These are phyloP conservation scores for Synergus umbraculus DNA, from an alignment of 2,888 invertebrate species.

Conservation along the genomic window DNA sequence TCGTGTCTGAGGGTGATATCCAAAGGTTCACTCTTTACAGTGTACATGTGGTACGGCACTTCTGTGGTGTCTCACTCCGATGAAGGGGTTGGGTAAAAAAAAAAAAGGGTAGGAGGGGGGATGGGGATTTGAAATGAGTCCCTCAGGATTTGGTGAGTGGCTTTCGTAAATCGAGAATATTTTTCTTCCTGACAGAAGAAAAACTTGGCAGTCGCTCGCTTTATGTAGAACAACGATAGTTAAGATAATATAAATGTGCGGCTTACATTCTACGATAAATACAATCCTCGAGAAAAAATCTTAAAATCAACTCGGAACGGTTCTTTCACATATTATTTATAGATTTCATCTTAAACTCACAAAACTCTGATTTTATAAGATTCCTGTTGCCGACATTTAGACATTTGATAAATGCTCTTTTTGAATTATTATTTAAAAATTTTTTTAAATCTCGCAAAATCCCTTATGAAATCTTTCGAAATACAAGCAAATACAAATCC, in stretches of 20 bases:
- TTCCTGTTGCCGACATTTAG: no score
- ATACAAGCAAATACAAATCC: no score
- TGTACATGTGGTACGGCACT: conserved; percentile 34
- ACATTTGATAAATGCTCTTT: no score
- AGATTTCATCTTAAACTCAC: no score
- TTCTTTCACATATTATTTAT: no score
- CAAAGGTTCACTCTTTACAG: conserved; percentile 16
- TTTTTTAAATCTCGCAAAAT: no score
- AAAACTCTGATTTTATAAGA: no score
- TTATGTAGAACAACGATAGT: conserved; percentile 39
- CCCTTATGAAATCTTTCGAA: no score
- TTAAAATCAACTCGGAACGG: background rate
- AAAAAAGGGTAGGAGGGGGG: conserved; percentile 20
- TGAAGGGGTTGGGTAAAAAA: conserved; percentile 27
- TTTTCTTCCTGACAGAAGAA: conserved; percentile 35
- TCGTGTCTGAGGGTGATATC: conserved; percentile 51
- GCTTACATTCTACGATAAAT: background rate
- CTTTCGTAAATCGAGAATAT: conserved; percentile 45
- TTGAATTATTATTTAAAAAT: no score
- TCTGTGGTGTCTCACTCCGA: conserved; percentile 45
- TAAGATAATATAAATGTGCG: background rate
- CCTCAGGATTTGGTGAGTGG: conserved; percentile 46
- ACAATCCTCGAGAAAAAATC: background rate
- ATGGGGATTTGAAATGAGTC: conserved; percentile 42
- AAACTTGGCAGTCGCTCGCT: conserved; percentile 36